These are phyloP conservation scores for Mustela lutreola DNA, from an alignment of 2,113 vertebrate species.

Conservation along the genomic window DNA sequence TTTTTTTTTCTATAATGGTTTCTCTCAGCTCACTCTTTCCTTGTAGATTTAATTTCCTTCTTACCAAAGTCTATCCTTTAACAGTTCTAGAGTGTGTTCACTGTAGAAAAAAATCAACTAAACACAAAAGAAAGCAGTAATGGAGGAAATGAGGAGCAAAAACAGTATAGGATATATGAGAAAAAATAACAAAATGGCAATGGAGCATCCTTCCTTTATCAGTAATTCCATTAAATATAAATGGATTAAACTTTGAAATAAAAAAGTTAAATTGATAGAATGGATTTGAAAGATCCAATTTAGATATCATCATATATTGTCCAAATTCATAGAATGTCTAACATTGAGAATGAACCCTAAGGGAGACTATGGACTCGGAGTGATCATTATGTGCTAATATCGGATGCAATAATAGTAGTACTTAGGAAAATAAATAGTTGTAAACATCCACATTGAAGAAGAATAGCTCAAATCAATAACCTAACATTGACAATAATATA, in stretches of 20 bases:
- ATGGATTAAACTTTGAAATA: neutral
- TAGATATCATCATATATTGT: neutral
- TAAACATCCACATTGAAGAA: neutral
- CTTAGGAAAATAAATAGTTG: neutral
- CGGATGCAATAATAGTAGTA: neutral
- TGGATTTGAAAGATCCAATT: neutral
- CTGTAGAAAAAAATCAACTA: neutral
- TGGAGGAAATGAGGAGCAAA: neutral
- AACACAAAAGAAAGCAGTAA: neutral
- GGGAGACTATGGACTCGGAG: neutral
- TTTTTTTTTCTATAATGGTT: neutral
- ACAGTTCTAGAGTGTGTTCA: neutral
- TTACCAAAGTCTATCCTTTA: neutral
- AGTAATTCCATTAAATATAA: neutral
- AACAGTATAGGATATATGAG: neutral
- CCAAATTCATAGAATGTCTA: neutral
- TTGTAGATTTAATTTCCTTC: neutral
- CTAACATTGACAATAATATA: neutral
- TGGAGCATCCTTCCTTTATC: neutral
- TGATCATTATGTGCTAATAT: neutral
- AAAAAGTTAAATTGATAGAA: neutral
- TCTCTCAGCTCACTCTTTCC: neutral
- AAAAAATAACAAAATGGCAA: neutral
- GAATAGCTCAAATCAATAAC: neutral
- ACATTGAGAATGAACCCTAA: neutral